A percentile compares a stretch with the other conserved stretches of the same genome.
Evolutionary conservation across 2,888 invertebrate species (phyloP).

Genomic region (Standfussiana lucernea): DNA sequence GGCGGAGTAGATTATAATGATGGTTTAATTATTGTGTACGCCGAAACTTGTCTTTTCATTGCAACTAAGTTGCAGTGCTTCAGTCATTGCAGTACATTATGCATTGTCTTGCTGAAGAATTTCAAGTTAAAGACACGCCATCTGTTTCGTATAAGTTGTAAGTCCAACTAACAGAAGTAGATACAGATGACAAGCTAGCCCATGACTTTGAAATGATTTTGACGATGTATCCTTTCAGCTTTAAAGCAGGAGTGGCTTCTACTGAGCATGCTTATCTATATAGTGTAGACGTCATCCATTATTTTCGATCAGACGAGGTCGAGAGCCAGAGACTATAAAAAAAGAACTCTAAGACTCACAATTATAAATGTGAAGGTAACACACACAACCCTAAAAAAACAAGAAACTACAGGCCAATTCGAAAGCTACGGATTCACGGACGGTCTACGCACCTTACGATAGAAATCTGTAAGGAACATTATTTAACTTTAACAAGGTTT

Average conservation of each 20-base stretch:
- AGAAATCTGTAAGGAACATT: slow-evolving; percentile 54
- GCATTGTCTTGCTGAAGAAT: background rate
- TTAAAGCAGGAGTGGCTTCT: background rate
- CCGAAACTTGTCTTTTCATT: slow-evolving; percentile 12
- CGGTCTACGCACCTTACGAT: slow-evolving; percentile 41
- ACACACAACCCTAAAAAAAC: slow-evolving; percentile 11
- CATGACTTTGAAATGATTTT: background rate
- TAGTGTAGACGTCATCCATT: background rate
- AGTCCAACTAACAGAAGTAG: background rate
- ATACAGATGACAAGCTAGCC: background rate
- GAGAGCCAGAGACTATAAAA: background rate
- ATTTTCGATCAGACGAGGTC: background rate
- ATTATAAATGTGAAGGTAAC: background rate
- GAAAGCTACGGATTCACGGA: slow-evolving; percentile 35
- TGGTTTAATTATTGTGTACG: slow-evolving; percentile 17
- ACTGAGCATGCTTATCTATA: background rate
- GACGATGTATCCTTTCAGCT: background rate
- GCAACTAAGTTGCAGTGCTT: slow-evolving; percentile 16
- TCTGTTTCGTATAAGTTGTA: background rate
- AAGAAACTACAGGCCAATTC: slow-evolving; percentile 32
- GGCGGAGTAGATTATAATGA: slow-evolving; percentile 30
- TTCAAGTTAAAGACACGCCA: background rate
- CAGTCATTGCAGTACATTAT: background rate
- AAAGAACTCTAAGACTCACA: background rate
- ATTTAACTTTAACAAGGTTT: slow-evolving; percentile 61